Percentiles rank a stretch among this genome's conserved stretches.
Conservation (phyloP, 2,888 invertebrate species). For the Drosophila tripunctata region DNA sequence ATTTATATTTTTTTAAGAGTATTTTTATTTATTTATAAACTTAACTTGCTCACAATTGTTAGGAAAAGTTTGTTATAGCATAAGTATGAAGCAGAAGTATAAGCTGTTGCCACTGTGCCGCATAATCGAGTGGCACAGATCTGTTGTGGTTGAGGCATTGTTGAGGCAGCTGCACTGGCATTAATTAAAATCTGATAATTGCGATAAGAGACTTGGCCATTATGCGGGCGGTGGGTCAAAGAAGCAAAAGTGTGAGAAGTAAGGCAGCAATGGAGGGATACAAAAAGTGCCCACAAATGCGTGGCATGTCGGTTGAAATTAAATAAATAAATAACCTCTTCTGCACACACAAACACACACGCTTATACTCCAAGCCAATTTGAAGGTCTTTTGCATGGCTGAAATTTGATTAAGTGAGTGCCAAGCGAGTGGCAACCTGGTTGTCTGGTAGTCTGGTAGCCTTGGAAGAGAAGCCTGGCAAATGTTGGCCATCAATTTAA, state of each 20-base stretch:
- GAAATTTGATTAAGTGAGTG: constrained; percentile 78
- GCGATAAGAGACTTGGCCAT: constrained; percentile 21
- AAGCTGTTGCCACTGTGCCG: constrained; percentile 4
- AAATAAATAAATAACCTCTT: constrained; percentile 50
- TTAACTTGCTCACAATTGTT: too few species aligned
- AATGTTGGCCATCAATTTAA: constrained; percentile 72
- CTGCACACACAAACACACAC: background rate
- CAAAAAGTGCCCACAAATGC: constrained; percentile 46
- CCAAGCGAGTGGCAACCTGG: constrained; percentile 26
- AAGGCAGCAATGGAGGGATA: background rate
- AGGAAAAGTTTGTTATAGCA: too few species aligned
- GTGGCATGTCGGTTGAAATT: constrained; percentile 31
- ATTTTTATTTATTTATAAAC: too few species aligned
- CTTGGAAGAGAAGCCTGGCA: constrained; percentile 14
- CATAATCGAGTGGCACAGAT: constrained; percentile 30
- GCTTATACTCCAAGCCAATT: constrained; percentile 35
- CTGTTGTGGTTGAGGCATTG: constrained; percentile 21
- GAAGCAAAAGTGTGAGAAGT: background rate
- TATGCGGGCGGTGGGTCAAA: constrained; percentile 19
- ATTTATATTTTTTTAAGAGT: background rate
- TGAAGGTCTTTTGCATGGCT: constrained; percentile 48
- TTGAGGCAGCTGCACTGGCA: constrained; percentile 31
- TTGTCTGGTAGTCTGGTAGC: constrained; percentile 3
- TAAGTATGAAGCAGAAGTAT: too few species aligned
- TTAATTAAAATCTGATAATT: constrained; percentile 64